Conservation (phyloP, 2,113 vertebrate species). For the Leuciscus idus region DNA sequence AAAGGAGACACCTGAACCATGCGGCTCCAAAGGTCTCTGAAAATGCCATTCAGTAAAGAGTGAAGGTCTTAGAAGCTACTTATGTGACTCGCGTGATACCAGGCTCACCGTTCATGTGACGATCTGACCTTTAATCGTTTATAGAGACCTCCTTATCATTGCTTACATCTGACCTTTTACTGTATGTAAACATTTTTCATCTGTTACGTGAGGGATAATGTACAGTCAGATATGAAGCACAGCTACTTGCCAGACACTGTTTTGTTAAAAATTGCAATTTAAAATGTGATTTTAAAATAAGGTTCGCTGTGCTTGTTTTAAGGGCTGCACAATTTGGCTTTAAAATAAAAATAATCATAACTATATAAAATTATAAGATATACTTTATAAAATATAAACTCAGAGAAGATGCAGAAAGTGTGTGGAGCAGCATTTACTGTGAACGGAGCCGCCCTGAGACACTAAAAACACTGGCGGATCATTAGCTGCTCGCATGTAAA, state of each 20-base stretch:
- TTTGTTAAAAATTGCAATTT: too few species aligned
- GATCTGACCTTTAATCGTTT: constrained; percentile 23
- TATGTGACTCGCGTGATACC: background rate
- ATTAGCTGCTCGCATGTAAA: background rate
- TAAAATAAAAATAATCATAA: too few species aligned
- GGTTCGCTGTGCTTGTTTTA: too few species aligned
- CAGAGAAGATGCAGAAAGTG: too few species aligned
- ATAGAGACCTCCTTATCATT: background rate
- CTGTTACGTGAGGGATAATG: background rate
- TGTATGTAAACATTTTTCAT: background rate
- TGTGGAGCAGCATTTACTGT: background rate
- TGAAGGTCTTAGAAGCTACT: constrained; percentile 27
- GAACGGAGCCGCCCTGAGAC: background rate
- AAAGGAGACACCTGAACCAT: constrained; percentile 35
- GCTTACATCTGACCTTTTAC: constrained; percentile 19
- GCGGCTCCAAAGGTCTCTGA: constrained; percentile 31
- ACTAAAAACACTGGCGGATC: background rate
- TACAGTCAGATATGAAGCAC: background rate
- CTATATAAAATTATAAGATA: too few species aligned
- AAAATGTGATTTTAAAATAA: too few species aligned
- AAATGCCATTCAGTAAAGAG: constrained; percentile 36
- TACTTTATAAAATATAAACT: too few species aligned
- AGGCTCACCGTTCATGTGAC: background rate
- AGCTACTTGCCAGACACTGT: too few species aligned
- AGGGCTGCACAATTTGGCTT: too few species aligned